Evolutionary conservation across 2,888 invertebrate genomes (phyloP).

Genomic region (Onchidella celtica): DNA sequence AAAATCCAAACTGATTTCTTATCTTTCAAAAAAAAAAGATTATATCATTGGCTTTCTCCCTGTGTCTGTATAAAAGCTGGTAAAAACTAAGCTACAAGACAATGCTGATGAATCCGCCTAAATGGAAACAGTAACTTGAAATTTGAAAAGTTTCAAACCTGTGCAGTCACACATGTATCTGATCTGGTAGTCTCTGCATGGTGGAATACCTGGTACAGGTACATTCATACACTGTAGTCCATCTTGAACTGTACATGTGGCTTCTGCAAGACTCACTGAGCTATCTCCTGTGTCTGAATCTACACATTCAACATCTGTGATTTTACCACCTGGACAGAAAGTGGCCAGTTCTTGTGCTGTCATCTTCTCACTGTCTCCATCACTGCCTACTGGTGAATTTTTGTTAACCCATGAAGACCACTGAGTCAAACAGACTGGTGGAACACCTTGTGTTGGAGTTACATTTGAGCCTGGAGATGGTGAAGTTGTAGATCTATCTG

Average conservation of each 20-base stretch:
- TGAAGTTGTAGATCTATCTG: too few relatives aligned
- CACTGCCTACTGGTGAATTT: slow-evolving; percentile 61
- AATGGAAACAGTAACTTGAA: neutral
- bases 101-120: too few relatives aligned
- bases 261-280: slow-evolving; percentile 61
- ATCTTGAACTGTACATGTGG: slow-evolving; percentile 59
- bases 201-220: slow-evolving; percentile 32
- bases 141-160: slow-evolving; percentile 42
- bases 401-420: slow-evolving; percentile 53
- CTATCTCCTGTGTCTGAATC: slow-evolving; percentile 59
- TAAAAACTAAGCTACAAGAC: too few relatives aligned
- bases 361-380: slow-evolving; percentile 68
- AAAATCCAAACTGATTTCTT: neutral
- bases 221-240: slow-evolving; percentile 39
- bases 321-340: slow-evolving; percentile 66
- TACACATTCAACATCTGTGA: slow-evolving; percentile 68
- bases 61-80: neutral
- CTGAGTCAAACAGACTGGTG: slow-evolving; percentile 30
- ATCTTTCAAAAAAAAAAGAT: too few relatives aligned
- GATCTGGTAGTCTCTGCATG: slow-evolving; percentile 75
- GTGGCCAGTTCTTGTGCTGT: slow-evolving; percentile 56
- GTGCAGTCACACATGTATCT: slow-evolving; percentile 81
- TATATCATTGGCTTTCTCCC: too few relatives aligned
- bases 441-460: slow-evolving; percentile 50
- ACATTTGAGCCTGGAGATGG: slow-evolving; percentile 22